Conservation (phyloP, 1,140 invertebrate genomes). For the Diabrotica virgifera region DNA sequence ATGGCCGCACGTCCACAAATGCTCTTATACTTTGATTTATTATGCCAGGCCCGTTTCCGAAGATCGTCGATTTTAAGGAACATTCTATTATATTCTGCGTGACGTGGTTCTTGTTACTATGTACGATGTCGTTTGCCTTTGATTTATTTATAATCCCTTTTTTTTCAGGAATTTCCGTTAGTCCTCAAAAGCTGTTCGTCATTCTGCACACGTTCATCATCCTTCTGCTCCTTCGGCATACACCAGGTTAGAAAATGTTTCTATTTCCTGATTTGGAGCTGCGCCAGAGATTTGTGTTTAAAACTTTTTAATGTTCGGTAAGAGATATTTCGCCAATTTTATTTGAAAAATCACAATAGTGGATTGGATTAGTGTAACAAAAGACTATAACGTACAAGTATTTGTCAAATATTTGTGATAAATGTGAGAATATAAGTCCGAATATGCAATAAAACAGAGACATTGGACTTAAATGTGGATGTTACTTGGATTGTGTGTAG, state of each 20-base stretch:
- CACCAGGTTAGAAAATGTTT: constrained; percentile 5
- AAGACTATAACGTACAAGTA: background rate
- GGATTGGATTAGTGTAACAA: background rate
- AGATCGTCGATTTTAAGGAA: background rate
- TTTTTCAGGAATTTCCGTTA: background rate
- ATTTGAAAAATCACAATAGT: background rate
- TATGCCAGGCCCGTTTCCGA: background rate
- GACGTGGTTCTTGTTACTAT: background rate
- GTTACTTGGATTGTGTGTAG: background rate
- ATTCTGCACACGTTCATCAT: constrained; percentile 13
- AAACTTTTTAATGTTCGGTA: background rate
- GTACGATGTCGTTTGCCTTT: background rate
- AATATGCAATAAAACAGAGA: constrained; percentile 14
- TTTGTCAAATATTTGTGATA: constrained; percentile 15
- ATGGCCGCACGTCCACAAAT: no score
- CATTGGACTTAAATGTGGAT: background rate
- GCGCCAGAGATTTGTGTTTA: background rate
- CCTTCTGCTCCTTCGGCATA: constrained; percentile 6
- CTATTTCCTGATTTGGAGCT: background rate
- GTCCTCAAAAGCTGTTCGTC: background rate
- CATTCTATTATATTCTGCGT: background rate
- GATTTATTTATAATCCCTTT: constrained; percentile 1
- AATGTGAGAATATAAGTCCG: constrained; percentile 13
- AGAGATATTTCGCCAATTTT: background rate
- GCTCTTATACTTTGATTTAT: no score